Conservation (phyloP, 2,113 vertebrate genomes). For the Motacilla alba region DNA sequence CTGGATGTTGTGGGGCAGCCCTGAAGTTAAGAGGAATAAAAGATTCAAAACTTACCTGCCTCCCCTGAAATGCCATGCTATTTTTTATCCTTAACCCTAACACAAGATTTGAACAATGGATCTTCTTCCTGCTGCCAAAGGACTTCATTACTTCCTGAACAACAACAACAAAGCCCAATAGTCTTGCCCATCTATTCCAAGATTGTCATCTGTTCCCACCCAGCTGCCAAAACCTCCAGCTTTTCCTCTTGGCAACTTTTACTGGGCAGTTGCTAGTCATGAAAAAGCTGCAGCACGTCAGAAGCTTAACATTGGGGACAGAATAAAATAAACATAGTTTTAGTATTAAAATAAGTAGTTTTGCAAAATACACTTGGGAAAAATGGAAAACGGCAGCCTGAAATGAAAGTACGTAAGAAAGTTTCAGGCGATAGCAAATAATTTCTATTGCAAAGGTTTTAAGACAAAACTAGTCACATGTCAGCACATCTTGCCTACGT, state of each 20-base stretch:
- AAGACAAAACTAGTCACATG: not conserved
- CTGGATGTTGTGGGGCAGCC: not conserved
- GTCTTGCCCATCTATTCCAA: constrained; percentile 34
- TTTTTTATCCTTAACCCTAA: constrained; percentile 13
- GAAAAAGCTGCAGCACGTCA: constrained; percentile 53
- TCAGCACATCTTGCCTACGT: not conserved
- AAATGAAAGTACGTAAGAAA: not conserved
- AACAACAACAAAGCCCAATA: constrained; percentile 43
- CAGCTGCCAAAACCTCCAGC: constrained; percentile 68
- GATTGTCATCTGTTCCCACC: constrained; percentile 55
- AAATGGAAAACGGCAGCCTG: not conserved
- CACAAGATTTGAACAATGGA: not conserved
- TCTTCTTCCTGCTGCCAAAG: constrained; percentile 19
- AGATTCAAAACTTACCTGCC: not conserved
- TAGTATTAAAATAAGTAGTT: constrained; percentile 17
- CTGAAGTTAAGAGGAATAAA: not conserved
- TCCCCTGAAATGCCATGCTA: not conserved
- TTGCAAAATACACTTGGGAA: not conserved
- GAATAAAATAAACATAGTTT: constrained; percentile 48
- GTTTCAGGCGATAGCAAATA: not conserved
- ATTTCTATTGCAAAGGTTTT: not conserved
- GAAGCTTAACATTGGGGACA: constrained; percentile 45
- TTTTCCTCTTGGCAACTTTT: constrained; percentile 54
- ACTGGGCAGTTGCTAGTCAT: constrained; percentile 33
- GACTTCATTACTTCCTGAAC: constrained; percentile 35